Base-by-base conservation (phyloP, 35 echinoderm and acorn worm genomes). In the Heliocidaris tuberculata region DNA sequence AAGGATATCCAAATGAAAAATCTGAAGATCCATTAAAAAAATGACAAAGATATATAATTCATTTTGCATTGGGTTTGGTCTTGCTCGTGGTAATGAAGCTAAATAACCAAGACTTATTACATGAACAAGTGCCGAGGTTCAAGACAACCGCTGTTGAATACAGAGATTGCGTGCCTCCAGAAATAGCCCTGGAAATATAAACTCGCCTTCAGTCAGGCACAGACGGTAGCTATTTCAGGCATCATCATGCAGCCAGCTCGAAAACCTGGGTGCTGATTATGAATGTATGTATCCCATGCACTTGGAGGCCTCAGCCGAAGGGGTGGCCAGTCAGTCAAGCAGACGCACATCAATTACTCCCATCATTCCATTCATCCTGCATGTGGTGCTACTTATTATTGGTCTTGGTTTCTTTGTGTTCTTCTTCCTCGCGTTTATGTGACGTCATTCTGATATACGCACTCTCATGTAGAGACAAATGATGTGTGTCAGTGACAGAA, bases 311-410 rank as follows among this genome's bases (percentile, higher is more conserved):
- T 78, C 65, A n/a, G 65, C 65, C 65, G 65, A 78, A 78, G 65
- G 65, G 65, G 65, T 78, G 65, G 65, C 65, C 65, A 78, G 52
- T 9, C 52, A 56, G 65, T 24, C 65, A 78, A 78, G 65, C 65
- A 78, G 65, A 78, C 65, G 65, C 65, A 78, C 65, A 78, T 78
- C 65, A 78, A 78, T n/a, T 78, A 78, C 65, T 78, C 65, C 65
- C 17, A 78, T 78, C 65, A 78, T 24, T 78, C 65, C 65, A 78
- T 78, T 78, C 65, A 78, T 78, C 65, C 65, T 78, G 65, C 65
- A 78, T 78, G 35, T 42, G 35, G 35, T 42, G 35, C 1, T 42
- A 42, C 35, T 42, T 42, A 42, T 42, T 42, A 42, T 42, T 42
- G 0, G 35, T 42, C 35, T 42, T 42, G 35, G 35, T 42, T 42